Base-by-base conservation (phyloP, 2,797 vertebrate genomes). In the Tragelaphus oryx region DNA sequence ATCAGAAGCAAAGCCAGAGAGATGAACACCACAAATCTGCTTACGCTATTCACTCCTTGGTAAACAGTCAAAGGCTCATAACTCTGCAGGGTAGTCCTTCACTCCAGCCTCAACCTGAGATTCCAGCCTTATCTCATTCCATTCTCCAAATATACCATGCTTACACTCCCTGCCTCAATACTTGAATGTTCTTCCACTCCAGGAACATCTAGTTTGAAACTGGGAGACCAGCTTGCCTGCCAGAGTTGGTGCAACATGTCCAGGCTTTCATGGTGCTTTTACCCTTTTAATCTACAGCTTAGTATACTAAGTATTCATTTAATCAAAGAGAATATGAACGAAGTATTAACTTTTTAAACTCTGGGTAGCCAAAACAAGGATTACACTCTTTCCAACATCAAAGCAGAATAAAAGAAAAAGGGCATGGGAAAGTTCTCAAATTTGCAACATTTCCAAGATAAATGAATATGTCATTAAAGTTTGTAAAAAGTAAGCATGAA, bases 191-290 rank as follows among this genome's bases (percentile, higher is more conserved):
- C 50, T 94, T 93, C 52, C 46, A 93, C 28, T 96, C 76, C 33
- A 94, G n/a, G 76, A 96, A 95, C 57, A 95, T 76, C 46, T 81
- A 94, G 54, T 85, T 90, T 68, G 90, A 96, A 96, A 89, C 5
- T 65, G 85, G 79, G 54, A 93, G 74, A 59, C 55, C 13, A 90
- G 16, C n/a, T 80, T 95, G 37, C n/a, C 37, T 93, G 50, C 30
- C 54, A 94, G 57, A 93, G 44, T 76, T 60, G 24, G 4, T 83
- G 50, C 57, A 93, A 82, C 74, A 86, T 92, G 95, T 86, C 30
- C 57, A 92, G 54, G 28, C 26, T 75, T 50, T 87, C 60, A 81
- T 14, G 13, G 8, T 93, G 26, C 20, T 55, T 96, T 86, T 79
- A 84, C 44, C 89, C 37, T 91, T 86, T 20, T 48, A 44, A 26